Conservation (phyloP, 2,797 vertebrate species). For the Onychomys leucogaster region DNA sequence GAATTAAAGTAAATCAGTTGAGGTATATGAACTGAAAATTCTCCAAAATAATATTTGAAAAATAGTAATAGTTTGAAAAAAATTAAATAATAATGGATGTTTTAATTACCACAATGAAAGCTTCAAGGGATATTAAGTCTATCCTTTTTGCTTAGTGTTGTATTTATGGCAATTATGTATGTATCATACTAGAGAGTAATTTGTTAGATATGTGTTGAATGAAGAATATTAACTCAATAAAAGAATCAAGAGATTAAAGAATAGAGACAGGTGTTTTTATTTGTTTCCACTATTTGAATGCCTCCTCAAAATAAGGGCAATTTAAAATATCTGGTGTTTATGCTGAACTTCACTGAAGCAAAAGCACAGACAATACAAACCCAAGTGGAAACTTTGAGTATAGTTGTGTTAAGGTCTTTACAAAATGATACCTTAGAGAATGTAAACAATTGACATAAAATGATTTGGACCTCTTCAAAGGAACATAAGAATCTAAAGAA, state of each 20-base stretch:
- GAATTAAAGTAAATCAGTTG: background rate
- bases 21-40: background rate
- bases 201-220: background rate
- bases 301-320: background rate
- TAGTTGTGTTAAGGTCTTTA: background rate
- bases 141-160: fast-evolving
- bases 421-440: background rate
- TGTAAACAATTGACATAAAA: background rate
- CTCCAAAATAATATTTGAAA: background rate
- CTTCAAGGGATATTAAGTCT: no score
- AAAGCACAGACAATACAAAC: background rate
- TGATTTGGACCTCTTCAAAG: background rate
- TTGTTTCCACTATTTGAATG: background rate
- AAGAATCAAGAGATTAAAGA: background rate
- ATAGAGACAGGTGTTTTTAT: background rate
- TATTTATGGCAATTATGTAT: background rate
- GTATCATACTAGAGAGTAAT: fast-evolving
- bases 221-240: background rate
- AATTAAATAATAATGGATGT: background rate
- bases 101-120: background rate
- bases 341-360: background rate
- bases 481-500: background rate
- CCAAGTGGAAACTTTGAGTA: background rate
- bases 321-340: background rate
- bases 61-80: background rate